Evolutionary conservation across 2,888 invertebrate genomes (phyloP).

Genomic region (Drosophila niveifrons): DNA sequence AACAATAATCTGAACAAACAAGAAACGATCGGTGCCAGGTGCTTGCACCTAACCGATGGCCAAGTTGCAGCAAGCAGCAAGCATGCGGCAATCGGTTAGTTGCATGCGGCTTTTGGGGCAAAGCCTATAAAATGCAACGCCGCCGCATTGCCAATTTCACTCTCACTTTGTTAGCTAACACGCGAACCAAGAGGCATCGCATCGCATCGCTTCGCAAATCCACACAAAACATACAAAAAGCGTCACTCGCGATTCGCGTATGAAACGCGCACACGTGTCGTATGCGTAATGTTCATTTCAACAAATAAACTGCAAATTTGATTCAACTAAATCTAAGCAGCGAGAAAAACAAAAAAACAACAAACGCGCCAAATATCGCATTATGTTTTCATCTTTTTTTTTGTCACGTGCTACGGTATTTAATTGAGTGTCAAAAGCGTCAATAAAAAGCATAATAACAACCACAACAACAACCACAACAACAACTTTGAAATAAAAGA

Average conservation of each 20-base stretch:
- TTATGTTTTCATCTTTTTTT: constrained; percentile 35
- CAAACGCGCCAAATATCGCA: constrained; percentile 2
- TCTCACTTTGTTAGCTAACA: constrained; percentile 77
- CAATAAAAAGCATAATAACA: constrained; percentile 13
- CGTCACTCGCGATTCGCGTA: constrained; percentile 30
- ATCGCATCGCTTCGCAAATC: not conserved
- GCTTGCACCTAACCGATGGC: constrained; percentile 61
- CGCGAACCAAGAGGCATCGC: constrained; percentile 35
- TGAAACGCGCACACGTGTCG: constrained; percentile 36
- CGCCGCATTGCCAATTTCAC: constrained; percentile 76
- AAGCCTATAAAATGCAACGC: constrained; percentile 76
- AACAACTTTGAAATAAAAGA: constrained; percentile 4
- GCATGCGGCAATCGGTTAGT: constrained; percentile 28
- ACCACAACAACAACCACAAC: constrained; percentile 14
- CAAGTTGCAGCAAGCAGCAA: constrained; percentile 36
- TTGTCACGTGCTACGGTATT: constrained; percentile 34
- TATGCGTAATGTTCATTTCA: constrained; percentile 45
- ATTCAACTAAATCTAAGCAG: constrained; percentile 9
- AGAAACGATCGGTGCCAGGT: constrained; percentile 54
- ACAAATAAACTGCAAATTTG: constrained; percentile 30
- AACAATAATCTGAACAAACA: constrained; percentile 13
- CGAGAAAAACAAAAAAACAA: not conserved
- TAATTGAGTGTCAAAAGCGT: constrained; percentile 51
- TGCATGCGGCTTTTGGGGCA: constrained; percentile 28
- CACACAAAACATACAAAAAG: not conserved